Conservation (phyloP, 1,140 invertebrate genomes). For the Dryas iulia region DNA sequence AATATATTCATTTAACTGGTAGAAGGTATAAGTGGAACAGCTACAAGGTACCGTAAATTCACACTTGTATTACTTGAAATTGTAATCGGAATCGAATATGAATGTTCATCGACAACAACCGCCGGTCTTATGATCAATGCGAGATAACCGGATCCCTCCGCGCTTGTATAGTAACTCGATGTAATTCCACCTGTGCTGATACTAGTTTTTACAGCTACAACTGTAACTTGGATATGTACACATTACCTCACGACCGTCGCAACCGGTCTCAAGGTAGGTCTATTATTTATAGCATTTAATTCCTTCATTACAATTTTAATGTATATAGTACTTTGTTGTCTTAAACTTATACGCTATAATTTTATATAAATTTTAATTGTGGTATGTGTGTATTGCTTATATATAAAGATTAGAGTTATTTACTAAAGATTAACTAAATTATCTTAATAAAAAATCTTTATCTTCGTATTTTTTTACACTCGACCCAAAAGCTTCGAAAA, state of each 20-base stretch:
- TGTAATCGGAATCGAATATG: slow-evolving; percentile 20
- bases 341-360: no score
- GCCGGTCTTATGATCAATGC: slow-evolving; percentile 44
- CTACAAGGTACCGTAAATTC: neutral
- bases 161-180: slow-evolving; percentile 51
- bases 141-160: slow-evolving; percentile 56
- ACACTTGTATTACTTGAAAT: slow-evolving; percentile 17
- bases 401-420: no score
- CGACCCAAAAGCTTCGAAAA: neutral
- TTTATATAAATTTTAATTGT: no score
- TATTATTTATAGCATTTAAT: slow-evolving; percentile 40
- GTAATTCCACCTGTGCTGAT: slow-evolving; percentile 66
- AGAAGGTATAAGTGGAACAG: no score
- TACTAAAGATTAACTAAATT: neutral
- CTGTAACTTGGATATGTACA: slow-evolving; percentile 49
- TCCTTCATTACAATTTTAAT: slow-evolving; percentile 6
- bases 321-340: neutral
- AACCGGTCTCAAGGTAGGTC: slow-evolving; percentile 45
- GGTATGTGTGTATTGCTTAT: no score
- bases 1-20: no score
- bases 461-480: neutral
- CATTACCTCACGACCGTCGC: slow-evolving; percentile 45
- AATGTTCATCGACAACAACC: slow-evolving; percentile 32
- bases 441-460: neutral
- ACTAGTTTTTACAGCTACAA: slow-evolving; percentile 70